Evolutionary conservation across 2,888 invertebrate genomes (phyloP).

Genomic region (Litoditis marina): DNA sequence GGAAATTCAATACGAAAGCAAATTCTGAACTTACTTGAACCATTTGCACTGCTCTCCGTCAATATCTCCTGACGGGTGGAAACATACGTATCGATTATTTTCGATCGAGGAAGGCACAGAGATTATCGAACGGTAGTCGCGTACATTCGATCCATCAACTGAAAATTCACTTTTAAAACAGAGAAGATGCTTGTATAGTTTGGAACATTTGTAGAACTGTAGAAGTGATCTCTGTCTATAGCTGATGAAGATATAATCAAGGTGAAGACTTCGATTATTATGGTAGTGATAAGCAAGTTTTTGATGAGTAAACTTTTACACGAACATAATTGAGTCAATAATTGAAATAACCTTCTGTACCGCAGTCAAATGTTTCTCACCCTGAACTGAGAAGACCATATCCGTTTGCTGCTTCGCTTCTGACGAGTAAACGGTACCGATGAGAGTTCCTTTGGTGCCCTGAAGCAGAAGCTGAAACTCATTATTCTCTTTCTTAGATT

Average conservation of each 20-base stretch:
- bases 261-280: too few species aligned
- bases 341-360: too few species aligned
- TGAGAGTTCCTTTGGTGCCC: conserved; percentile 43
- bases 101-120: conserved; percentile 37
- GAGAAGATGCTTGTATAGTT: background rate
- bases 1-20: background rate
- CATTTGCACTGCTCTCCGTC: conserved; percentile 41
- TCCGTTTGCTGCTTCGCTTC: conserved; percentile 30
- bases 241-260: conserved; percentile 1
- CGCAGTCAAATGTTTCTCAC: conserved; percentile 4
- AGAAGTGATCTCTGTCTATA: too few species aligned
- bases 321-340: too few species aligned
- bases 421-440: conserved; percentile 40
- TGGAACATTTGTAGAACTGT: too few species aligned
- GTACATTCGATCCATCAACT: conserved; percentile 3
- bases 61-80: conserved; percentile 49
- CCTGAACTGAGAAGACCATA: conserved; percentile 42
- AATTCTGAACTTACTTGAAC: conserved; percentile 23
- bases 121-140: conserved; percentile 22
- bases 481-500: too few species aligned
- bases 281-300: too few species aligned
- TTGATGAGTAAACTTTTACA: too few species aligned
- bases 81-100: conserved; percentile 44
- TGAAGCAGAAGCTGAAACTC: too few species aligned
- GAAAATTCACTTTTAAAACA: conserved; percentile 7